Evolutionary conservation across 1,140 invertebrate species (phyloP).

Genomic region (Drosophila aff.): DNA sequence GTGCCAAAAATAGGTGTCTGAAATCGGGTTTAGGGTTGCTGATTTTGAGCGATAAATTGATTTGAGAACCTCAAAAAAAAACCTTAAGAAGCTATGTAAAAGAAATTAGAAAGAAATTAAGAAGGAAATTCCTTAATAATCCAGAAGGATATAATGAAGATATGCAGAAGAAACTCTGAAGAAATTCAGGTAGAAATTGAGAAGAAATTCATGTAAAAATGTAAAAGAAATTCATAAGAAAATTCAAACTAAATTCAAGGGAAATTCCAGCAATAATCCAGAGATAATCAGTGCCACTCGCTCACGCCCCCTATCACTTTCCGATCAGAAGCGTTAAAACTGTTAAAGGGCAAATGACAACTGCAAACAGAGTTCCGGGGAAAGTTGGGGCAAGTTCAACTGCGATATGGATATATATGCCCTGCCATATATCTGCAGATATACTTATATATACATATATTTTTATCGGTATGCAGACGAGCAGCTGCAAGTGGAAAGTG

Average conservation of each 20-base stretch:
- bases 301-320: constrained; percentile 46
- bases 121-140: not conserved
- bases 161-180: too few species aligned
- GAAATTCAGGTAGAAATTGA: too few species aligned
- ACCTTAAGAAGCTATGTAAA: not conserved
- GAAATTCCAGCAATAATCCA: not conserved
- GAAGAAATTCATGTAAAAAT: not conserved
- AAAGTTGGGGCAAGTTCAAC: constrained; percentile 39
- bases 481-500: constrained; percentile 7
- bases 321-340: constrained; percentile 43
- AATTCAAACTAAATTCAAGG: not conserved
- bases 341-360: constrained; percentile 61
- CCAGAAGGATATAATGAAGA: too few species aligned
- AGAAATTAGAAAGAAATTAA: not conserved
- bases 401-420: constrained; percentile 37
- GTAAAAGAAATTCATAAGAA: not conserved
- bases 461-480: constrained; percentile 13
- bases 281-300: constrained; percentile 23
- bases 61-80: too few species aligned
- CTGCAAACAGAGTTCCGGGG: constrained; percentile 47
- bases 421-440: not conserved
- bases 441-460: not conserved
- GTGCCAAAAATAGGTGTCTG: not conserved
- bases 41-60: too few species aligned
- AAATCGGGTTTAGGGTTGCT: not conserved